phyloP scores from a whole-genome alignment of 2,113 vertebrate species.

The Chlamydotis undulata region DNA sequence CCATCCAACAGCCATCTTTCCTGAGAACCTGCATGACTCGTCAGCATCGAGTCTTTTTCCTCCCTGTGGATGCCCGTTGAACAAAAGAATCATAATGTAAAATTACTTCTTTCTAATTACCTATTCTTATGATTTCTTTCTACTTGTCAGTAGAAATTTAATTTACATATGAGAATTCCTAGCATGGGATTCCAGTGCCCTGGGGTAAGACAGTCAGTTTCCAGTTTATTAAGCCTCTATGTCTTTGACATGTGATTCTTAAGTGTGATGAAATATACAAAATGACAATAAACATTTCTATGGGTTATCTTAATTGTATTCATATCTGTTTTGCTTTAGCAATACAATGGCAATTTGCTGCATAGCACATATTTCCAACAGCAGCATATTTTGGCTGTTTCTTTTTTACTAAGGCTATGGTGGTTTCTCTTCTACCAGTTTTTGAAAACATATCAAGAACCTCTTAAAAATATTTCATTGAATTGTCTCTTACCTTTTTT shows the following conservation, averaged over 20 bases:
- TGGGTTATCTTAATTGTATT: background rate
- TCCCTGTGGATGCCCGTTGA: fast-evolving
- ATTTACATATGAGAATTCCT: background rate
- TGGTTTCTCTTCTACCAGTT: background rate
- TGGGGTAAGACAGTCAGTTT: background rate
- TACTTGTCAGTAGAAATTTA: background rate
- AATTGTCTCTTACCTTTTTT: background rate
- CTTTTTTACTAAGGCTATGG: background rate
- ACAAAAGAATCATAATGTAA: background rate
- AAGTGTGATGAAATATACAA: background rate
- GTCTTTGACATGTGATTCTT: background rate
- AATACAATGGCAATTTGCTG: background rate
- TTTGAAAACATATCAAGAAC: background rate
- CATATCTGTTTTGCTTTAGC: background rate
- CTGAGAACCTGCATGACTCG: background rate
- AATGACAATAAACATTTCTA: background rate
- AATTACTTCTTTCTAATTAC: background rate
- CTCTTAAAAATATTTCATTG: background rate
- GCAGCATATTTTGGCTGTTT: background rate
- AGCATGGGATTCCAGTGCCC: background rate
- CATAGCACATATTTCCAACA: background rate
- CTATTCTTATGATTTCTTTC: background rate
- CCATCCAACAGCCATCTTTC: background rate
- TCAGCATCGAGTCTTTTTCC: background rate
- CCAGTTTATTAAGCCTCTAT: background rate